Conservation (phyloP, 2,888 invertebrate species). For the Geophilus truncorum region DNA sequence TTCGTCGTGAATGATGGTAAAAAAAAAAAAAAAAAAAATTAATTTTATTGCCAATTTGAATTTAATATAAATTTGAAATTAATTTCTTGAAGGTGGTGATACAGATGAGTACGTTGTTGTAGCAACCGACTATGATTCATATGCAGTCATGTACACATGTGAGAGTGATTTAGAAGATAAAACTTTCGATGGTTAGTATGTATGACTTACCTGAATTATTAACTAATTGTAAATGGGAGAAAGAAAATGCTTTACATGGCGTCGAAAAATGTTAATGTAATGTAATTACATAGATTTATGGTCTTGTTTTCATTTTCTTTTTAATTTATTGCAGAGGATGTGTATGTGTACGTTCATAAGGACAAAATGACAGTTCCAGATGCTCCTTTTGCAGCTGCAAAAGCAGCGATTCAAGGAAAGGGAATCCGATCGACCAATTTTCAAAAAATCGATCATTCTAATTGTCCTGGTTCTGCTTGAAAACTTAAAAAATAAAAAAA, state of each 20-base stretch:
- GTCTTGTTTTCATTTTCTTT: neutral
- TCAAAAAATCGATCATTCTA: conserved; percentile 13
- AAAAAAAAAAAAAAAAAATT: neutral
- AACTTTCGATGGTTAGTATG: neutral
- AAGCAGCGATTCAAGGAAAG: neutral
- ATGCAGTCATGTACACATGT: conserved; percentile 8
- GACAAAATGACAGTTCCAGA: neutral
- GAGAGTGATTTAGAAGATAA: conserved; percentile 17
- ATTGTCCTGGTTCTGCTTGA: neutral
- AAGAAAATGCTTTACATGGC: no score
- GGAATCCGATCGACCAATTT: neutral
- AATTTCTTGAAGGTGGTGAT: neutral
- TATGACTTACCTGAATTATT: neutral
- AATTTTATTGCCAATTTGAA: neutral
- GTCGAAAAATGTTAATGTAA: no score
- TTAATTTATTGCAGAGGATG: neutral
- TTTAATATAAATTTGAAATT: neutral
- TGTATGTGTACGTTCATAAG: neutral
- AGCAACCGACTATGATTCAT: neutral
- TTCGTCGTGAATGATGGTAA: neutral
- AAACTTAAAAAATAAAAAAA: neutral
- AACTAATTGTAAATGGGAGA: neutral
- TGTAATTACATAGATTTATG: no score
- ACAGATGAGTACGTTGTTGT: neutral
- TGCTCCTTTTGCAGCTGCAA: conserved; percentile 4